Base-by-base conservation (phyloP, 2,797 vertebrate species). In the Crenichthys baileyi region DNA sequence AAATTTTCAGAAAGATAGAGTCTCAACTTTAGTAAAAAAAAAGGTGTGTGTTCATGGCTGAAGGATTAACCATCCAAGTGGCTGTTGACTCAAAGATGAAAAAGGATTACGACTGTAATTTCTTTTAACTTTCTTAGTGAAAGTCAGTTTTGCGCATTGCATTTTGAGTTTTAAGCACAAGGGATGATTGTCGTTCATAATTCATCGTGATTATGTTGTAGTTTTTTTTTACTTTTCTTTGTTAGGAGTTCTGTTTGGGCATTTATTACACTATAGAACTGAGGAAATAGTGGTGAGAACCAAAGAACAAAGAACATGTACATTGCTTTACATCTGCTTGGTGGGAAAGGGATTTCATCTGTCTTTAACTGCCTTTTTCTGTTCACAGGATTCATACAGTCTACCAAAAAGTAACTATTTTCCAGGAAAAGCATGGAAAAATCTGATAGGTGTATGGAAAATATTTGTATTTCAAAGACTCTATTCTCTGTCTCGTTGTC, bases 91-190 rank as follows among this genome's bases (percentile, higher is more conserved):
- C 75, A 85, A 75, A 82, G 81, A 68, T 65, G 51, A 51, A 79
- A 48, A 75, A 50, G 63, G 58, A 82, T 82, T 88, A 84, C 1
- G 1, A 58, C 5, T 73, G 73, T 71, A 77, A 80, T 70, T 82
- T 70, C 60, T 82, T 85, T 75, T 16, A 82, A 88, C 81, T 84
- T 84, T 82, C 46, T 70, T 48, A 44, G n/a, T 50, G n/a, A 80
- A 81, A 72, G 72, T 81, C 55, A 60, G 48, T 56, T 79, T 71
- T 29, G n/a, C 29, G n/a, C 65, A 26, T 72, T 82, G 78, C 29
- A 70, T 78, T 81, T 81, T 56, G 31, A 55, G 39, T 26, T 71
- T 76, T 74, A 53, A 79, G 61, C 67, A 53, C 2, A 18, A 36
- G 53, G 44, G 71, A 75, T 70, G n/a, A 80, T 70, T 67, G 63